A percentile compares a stretch with the other conserved stretches of the same genome.
Evolutionary conservation across 2,888 invertebrate species (phyloP).

Genomic region (Hybos culiciformis): DNA sequence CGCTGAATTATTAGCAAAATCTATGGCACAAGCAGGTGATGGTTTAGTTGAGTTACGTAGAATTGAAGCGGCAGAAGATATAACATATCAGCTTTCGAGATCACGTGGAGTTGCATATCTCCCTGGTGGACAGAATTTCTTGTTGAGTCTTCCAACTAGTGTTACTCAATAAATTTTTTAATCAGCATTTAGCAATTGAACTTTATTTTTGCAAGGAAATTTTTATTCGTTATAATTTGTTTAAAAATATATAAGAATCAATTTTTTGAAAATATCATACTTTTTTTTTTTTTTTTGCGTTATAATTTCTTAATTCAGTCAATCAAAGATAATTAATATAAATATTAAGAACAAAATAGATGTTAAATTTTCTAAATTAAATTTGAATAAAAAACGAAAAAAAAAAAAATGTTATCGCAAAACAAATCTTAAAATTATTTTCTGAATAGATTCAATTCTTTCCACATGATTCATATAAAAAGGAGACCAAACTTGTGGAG

Average conservation of each 20-base stretch:
- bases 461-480: too few species aligned
- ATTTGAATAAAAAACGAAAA: too few species aligned
- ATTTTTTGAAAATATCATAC: background rate
- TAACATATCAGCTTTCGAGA: conserved; percentile 88
- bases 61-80: conserved; percentile 99
- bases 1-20: conserved; percentile 81
- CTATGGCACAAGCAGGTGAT: conserved; percentile 88
- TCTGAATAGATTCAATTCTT: too few species aligned
- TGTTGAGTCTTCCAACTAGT: conserved; percentile 31
- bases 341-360: too few species aligned
- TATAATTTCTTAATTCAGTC: background rate
- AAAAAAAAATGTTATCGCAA: too few species aligned
- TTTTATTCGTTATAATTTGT: too few species aligned
- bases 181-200: background rate
- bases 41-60: conserved; percentile 94
- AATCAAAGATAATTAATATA: background rate
- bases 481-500: too few species aligned
- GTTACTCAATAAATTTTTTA: conserved; percentile 24
- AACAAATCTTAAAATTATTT: too few species aligned
- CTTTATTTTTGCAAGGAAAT: too few species aligned
- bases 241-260: too few species aligned
- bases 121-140: conserved; percentile 45
- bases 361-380: too few species aligned
- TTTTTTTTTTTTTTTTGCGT: background rate
- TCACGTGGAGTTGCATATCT: conserved; percentile 92